Evolutionary conservation across 2,797 vertebrate genomes (phyloP).

Genomic region (Rhinogobio ventralis): DNA sequence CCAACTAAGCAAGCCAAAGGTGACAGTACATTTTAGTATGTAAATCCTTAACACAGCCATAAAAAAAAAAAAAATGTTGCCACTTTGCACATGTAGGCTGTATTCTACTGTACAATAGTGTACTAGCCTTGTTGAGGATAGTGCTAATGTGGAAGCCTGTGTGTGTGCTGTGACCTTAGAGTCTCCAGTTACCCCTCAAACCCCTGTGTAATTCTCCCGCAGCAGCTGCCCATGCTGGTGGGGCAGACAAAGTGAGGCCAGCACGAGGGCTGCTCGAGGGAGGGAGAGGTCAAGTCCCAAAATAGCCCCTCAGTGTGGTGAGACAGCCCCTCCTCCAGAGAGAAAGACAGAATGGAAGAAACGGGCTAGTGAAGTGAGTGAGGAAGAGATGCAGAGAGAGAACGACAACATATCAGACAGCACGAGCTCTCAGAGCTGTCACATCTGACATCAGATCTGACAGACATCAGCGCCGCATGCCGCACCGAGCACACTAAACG

Average conservation of each 20-base stretch:
- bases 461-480: slow-evolving; percentile 29
- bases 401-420: slow-evolving; percentile 37
- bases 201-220: slow-evolving; percentile 3
- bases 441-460: slow-evolving; percentile 56
- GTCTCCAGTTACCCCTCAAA: slow-evolving; percentile 19
- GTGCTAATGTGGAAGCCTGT: slow-evolving; percentile 11
- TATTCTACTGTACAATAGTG: background rate
- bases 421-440: slow-evolving; percentile 61
- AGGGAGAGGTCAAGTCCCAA: slow-evolving; percentile 87
- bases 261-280: slow-evolving; percentile 33
- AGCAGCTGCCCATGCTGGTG: slow-evolving; percentile 60
- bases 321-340: slow-evolving; percentile 75
- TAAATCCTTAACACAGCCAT: background rate
- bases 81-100: background rate
- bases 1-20: background rate
- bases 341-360: slow-evolving; percentile 66
- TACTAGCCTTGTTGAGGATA: background rate
- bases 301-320: slow-evolving; percentile 87
- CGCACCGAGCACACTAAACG: slow-evolving; percentile 14
- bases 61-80: background rate
- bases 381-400: slow-evolving; percentile 35
- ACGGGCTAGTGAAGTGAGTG: slow-evolving; percentile 49
- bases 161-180: slow-evolving; percentile 44
- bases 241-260: slow-evolving; percentile 52
- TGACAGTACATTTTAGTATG: background rate